Percentiles rank a stretch among this genome's conserved stretches.
Evolutionary conservation across 2,113 vertebrate species (phyloP).

Genomic region (Myanophis thanlyinensis): DNA sequence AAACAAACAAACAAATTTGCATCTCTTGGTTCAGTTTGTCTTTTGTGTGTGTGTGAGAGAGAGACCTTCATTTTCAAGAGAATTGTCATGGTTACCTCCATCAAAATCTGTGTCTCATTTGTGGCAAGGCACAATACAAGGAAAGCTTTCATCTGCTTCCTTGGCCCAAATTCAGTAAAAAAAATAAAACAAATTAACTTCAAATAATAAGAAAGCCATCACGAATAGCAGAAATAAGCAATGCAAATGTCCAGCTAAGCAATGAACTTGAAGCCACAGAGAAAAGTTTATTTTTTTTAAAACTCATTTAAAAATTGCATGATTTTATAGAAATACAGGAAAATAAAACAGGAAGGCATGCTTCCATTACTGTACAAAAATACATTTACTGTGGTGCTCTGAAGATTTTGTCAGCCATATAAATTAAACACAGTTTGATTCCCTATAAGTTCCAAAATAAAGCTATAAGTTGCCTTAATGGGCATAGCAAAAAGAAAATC

Average conservation of each 20-base stretch:
- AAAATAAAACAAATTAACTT: constrained; percentile 28
- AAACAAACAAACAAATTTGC: constrained; percentile 72
- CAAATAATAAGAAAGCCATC: neutral
- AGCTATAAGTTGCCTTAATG: constrained; percentile 62
- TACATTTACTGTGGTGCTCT: constrained; percentile 69
- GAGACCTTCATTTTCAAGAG: neutral
- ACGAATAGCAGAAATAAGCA: constrained; percentile 23
- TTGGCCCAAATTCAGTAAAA: neutral
- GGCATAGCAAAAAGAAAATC: constrained; percentile 63
- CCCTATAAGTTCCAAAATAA: constrained; percentile 53
- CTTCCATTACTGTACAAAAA: constrained; percentile 77
- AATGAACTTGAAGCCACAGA: constrained; percentile 71
- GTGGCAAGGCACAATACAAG: neutral
- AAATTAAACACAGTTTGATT: constrained; percentile 65
- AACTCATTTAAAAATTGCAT: constrained; percentile 78
- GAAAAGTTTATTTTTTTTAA: constrained; percentile 76
- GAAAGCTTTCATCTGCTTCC: neutral
- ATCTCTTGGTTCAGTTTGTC: constrained; percentile 42
- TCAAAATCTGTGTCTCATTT: neutral
- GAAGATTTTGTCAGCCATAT: constrained; percentile 61
- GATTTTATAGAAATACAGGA: constrained; percentile 70
- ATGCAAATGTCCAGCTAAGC: constrained; percentile 43
- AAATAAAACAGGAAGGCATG: constrained; percentile 77
- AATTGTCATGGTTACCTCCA: neutral
- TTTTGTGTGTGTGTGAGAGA: too few species aligned